Evolutionary conservation across 1,140 invertebrate genomes (phyloP).

Genomic region (Achroia grisella): DNA sequence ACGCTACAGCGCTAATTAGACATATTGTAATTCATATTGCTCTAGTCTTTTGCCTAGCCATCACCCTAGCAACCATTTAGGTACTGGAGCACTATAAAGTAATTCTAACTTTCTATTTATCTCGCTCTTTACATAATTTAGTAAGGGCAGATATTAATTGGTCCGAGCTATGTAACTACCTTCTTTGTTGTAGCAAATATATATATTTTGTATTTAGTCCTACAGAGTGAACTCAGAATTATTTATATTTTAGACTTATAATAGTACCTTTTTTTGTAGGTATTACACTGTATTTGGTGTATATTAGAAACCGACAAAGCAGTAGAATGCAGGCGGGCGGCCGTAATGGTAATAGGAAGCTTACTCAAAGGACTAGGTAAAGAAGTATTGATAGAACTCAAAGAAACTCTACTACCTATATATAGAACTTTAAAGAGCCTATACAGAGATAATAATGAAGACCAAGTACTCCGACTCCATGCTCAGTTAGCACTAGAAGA

Average conservation of each 20-base stretch:
- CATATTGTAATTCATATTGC: no score
- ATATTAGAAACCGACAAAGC: slow-evolving; percentile 81
- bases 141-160: no score
- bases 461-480: slow-evolving; percentile 82
- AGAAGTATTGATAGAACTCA: slow-evolving; percentile 78
- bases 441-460: slow-evolving; percentile 76
- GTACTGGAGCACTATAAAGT: no score
- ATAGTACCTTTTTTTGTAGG: slow-evolving; percentile 63
- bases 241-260: slow-evolving; percentile 4
- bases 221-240: no score
- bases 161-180: no score
- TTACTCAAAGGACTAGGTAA: slow-evolving; percentile 83
- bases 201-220: no score
- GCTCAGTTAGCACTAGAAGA: slow-evolving; percentile 84
- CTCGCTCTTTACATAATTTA: no score
- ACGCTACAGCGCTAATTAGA: no score
- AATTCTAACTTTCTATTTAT: no score
- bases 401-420: slow-evolving; percentile 78
- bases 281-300: slow-evolving; percentile 80
- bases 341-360: slow-evolving; percentile 82
- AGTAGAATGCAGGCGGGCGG: slow-evolving; percentile 84
- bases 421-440: slow-evolving; percentile 81
- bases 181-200: no score
- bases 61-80: no score
- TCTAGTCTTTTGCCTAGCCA: no score